phyloP scores from a whole-genome alignment of 2,888 invertebrate genomes.

The Notodonta dromedarius region DNA sequence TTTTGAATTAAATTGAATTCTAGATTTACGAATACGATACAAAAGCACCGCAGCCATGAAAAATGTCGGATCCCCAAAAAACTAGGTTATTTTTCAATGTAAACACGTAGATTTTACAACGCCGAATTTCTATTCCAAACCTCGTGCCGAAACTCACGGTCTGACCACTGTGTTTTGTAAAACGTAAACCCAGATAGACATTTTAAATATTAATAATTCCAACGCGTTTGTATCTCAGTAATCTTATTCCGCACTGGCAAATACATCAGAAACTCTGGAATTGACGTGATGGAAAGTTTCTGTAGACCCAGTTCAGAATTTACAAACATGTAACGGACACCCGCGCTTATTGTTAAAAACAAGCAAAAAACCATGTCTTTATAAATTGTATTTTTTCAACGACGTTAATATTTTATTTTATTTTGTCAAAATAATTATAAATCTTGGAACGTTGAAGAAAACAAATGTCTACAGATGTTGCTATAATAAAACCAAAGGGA shows the following conservation, averaged over 20 bases:
- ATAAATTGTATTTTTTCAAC: neutral
- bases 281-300: constrained; percentile 27
- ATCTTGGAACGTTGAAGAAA: too few species aligned
- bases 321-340: constrained; percentile 25
- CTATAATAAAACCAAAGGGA: too few species aligned
- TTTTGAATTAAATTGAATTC: too few species aligned
- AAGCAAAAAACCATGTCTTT: neutral
- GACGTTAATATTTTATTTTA: neutral
- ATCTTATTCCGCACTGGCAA: constrained; percentile 14
- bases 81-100: constrained; percentile 17
- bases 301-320: constrained; percentile 21
- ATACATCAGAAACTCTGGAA: constrained; percentile 22
- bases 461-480: too few species aligned
- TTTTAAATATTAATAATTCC: constrained; percentile 1
- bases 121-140: neutral
- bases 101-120: constrained; percentile 3
- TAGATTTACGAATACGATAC: constrained; percentile 18
- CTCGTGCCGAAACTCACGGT: neutral
- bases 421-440: neutral
- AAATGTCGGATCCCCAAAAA: too few species aligned
- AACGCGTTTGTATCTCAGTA: constrained; percentile 4
- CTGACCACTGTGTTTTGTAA: neutral
- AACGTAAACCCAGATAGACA: neutral
- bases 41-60: too few species aligned
- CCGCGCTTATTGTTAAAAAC: constrained; percentile 9